phyloP scores from a whole-genome alignment of 1,140 invertebrate species.

The Vanessa tameamea region DNA sequence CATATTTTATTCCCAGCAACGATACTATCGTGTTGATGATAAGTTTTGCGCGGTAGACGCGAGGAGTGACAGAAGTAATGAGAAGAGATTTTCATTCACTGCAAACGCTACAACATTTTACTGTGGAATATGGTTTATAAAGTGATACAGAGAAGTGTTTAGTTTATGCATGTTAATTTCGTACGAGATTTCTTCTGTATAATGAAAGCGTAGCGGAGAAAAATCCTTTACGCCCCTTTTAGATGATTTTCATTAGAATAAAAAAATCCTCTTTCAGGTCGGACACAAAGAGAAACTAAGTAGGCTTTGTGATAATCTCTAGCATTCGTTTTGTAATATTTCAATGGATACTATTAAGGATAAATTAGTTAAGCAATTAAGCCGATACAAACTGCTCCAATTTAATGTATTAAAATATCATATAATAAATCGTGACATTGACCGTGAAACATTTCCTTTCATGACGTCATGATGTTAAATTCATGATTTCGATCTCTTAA shows the following conservation, averaged over 20 bases:
- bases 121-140: slow-evolving; percentile 34
- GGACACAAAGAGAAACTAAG: slow-evolving; percentile 27
- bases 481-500: neutral
- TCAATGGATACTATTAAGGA: slow-evolving; percentile 18
- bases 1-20: slow-evolving; percentile 49
- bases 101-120: slow-evolving; percentile 39
- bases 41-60: slow-evolving; percentile 45
- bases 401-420: neutral
- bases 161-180: slow-evolving; percentile 31
- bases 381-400: neutral
- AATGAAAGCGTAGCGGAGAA: slow-evolving; percentile 28
- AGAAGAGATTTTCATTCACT: slow-evolving; percentile 45
- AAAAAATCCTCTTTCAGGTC: slow-evolving; percentile 30
- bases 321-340: slow-evolving; percentile 28
- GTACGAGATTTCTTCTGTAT: slow-evolving; percentile 27
- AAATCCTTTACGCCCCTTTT: slow-evolving; percentile 23
- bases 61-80: slow-evolving; percentile 47
- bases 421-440: no score
- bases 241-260: slow-evolving; percentile 31
- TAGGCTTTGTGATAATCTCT: slow-evolving; percentile 32
- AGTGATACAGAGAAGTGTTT: slow-evolving; percentile 32
- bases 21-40: slow-evolving; percentile 51
- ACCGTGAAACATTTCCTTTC: no score
- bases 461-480: neutral
- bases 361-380: slow-evolving; percentile 1